Conservation (phyloP, 2,888 invertebrate species). For the Cosmopolites sordidus region DNA sequence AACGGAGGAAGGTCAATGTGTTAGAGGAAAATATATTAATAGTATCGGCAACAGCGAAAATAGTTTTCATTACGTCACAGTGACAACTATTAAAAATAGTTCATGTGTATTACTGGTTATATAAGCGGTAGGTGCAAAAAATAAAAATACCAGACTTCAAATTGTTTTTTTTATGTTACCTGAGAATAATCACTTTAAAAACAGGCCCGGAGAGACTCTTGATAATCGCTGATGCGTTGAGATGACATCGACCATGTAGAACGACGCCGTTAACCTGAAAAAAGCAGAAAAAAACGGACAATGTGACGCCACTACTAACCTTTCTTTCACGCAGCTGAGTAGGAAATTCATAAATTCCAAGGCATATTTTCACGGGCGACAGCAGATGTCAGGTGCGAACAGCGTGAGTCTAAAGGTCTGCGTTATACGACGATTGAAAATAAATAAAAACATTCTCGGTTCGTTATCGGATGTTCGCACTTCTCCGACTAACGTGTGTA, state of each 20-base stretch:
- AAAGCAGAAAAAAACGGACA: conserved; percentile 32
- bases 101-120: background rate
- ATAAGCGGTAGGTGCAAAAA: background rate
- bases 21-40: too few relatives aligned
- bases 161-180: conserved; percentile 53
- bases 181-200: conserved; percentile 80
- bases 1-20: too few relatives aligned
- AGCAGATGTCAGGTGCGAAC: background rate
- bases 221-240: conserved; percentile 94
- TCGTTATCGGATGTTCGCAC: too few relatives aligned
- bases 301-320: conserved; percentile 34
- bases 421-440: too few relatives aligned
- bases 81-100: too few relatives aligned
- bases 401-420: too few relatives aligned
- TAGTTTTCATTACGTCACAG: too few relatives aligned
- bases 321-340: conserved; percentile 36
- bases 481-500: too few relatives aligned
- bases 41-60: too few relatives aligned
- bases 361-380: conserved; percentile 28
- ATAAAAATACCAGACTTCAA: background rate
- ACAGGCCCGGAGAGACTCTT: conserved; percentile 79
- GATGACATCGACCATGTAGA: conserved; percentile 88
- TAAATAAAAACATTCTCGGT: too few relatives aligned
- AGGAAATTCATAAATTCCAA: conserved; percentile 38
- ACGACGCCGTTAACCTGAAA: conserved; percentile 89